Percentiles rank a stretch among this genome's conserved stretches.
Conservation (phyloP, 2,113 vertebrate species). For the Hystrix cristata region DNA sequence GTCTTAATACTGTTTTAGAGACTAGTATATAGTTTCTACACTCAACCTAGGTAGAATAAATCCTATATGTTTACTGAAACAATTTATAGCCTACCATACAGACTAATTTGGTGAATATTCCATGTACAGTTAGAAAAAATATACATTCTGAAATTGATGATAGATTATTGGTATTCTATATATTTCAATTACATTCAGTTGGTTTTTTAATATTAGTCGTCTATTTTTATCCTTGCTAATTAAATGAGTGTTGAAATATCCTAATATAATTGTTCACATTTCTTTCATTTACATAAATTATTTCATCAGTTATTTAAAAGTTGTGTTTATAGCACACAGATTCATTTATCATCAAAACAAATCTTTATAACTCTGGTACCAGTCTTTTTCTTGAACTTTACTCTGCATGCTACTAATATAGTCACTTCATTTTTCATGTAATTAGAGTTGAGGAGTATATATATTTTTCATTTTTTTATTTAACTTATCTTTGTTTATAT, state of each 20-base stretch:
- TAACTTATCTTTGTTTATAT: not conserved
- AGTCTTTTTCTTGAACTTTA: not conserved
- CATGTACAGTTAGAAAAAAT: not conserved
- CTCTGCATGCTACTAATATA: not conserved
- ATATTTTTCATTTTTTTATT: not conserved
- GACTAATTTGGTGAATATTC: not conserved
- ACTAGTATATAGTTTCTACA: not conserved
- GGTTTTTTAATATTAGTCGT: not conserved
- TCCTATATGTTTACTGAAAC: not conserved
- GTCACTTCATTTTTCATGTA: not conserved
- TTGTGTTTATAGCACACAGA: not conserved
- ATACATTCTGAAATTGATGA: not conserved
- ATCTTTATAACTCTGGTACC: not conserved
- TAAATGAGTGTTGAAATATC: not conserved
- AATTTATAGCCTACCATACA: not conserved
- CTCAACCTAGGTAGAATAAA: not conserved
- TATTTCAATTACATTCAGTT: not conserved
- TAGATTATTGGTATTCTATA: not conserved
- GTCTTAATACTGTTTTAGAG: not conserved
- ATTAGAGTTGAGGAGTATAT: not conserved
- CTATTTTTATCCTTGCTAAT: not conserved
- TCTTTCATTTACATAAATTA: not conserved
- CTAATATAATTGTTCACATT: not conserved
- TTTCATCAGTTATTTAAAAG: slow-evolving; percentile 8
- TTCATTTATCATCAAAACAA: not conserved